Conservation (phyloP, 2,888 invertebrate genomes). For the Stenurella melanura region DNA sequence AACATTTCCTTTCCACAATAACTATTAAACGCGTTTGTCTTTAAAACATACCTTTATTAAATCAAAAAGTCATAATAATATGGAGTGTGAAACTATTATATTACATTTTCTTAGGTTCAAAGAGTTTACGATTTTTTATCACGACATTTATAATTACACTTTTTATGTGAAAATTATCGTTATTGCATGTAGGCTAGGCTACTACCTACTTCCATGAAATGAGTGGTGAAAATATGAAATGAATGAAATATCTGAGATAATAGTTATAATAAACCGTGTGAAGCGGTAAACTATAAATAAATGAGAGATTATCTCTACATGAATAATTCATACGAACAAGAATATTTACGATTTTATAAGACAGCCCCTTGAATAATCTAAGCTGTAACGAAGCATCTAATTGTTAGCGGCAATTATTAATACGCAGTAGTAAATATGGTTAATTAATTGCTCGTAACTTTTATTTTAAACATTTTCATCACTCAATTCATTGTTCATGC, state of each 20-base stretch:
- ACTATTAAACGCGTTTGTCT: too few species aligned
- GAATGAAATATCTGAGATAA: neutral
- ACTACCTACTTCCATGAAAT: neutral
- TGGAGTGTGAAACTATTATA: too few species aligned
- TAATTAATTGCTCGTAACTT: too few species aligned
- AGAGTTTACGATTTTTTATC: neutral
- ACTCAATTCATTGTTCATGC: too few species aligned
- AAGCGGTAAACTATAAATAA: conserved; percentile 20
- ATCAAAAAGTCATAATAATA: too few species aligned
- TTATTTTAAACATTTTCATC: too few species aligned
- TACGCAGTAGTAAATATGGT: too few species aligned
- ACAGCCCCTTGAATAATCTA: neutral
- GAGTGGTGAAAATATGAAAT: neutral
- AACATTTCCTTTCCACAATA: too few species aligned
- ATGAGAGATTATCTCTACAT: conserved; percentile 5
- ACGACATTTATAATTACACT: conserved; percentile 17
- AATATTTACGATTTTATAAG: conserved; percentile 15
- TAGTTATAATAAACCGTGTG: conserved; percentile 5
- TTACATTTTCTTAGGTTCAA: too few species aligned
- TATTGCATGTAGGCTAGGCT: neutral
- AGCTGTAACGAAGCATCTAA: neutral
- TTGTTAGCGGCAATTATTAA: neutral
- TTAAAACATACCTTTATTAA: too few species aligned
- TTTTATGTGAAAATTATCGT: neutral
- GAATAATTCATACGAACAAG: conserved; percentile 24